These are phyloP conservation scores for Leptinotarsa haldemani DNA, from an alignment of 2,888 invertebrate genomes.

Conservation along the genomic window DNA sequence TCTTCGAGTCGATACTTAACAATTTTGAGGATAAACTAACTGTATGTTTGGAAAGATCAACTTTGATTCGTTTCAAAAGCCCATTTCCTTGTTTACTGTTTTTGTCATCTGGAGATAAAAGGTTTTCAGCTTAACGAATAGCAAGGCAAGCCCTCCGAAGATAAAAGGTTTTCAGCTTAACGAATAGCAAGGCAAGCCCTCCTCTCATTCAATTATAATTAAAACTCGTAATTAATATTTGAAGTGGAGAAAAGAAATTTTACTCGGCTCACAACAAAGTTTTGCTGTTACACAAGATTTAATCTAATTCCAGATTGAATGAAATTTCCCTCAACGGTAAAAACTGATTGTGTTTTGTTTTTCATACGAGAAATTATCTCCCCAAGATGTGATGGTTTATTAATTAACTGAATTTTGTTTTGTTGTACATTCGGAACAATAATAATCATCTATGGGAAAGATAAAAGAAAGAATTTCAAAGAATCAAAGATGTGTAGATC, in stretches of 20 bases:
- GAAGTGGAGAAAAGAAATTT: slow-evolving; percentile 21
- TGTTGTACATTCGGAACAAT: not conserved
- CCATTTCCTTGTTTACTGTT: not conserved
- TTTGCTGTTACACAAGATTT: slow-evolving; percentile 8
- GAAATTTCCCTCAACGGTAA: not conserved
- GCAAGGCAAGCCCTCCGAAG: no score
- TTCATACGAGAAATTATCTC: not conserved
- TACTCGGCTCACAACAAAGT: slow-evolving; percentile 23
- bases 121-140: not conserved
- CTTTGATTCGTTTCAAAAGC: no score
- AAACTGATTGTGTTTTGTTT: not conserved
- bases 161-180: not conserved
- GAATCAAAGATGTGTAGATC: no score
- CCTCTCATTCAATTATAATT: slow-evolving; percentile 26
- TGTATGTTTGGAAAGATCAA: no score
- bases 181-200: slow-evolving; percentile 6
- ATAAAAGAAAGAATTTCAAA: no score
- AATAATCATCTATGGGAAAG: no score
- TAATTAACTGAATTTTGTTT: not conserved
- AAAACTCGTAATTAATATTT: slow-evolving; percentile 27
- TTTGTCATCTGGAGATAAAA: not conserved
- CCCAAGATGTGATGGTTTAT: not conserved
- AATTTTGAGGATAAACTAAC: no score
- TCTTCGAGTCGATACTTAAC: no score
- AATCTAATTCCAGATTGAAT: not conserved